Base-by-base conservation (phyloP, 2,797 vertebrate genomes). In the Peromyscus melanophrys region DNA sequence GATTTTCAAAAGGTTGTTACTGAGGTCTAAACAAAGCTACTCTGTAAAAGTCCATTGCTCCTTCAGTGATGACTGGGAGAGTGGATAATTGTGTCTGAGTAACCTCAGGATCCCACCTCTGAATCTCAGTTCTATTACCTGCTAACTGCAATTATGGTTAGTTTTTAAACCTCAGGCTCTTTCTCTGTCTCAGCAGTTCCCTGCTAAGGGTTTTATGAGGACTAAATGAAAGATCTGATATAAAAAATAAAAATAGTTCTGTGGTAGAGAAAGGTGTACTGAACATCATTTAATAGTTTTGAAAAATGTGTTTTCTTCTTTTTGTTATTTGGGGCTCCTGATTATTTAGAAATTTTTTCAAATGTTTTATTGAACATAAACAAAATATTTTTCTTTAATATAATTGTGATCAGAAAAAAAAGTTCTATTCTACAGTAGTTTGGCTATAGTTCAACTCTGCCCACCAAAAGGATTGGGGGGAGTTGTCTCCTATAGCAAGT, bases 321-420 rank as follows among this genome's bases (percentile, higher is more conserved):
- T 73, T 31, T 92, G 13, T 40, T 67, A 65, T 92, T 77, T 55
- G 0, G 17, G 16, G 27, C 55, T 73, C n/a, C 29, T 16, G 2
- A 80, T 49, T 67, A 25, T 37, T 81, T 67, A 52, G 67, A 31
- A 29, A 31, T 27, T 59, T 75, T 80, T 73, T 43, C 40, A 29
- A 83, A 57, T 87, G 21, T 83, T 73, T 90, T 78, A 31, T 59
- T 90, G 43, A 78, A 78, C 55, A 65, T 67, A 57, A 88, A 90
- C 49, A 73, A 63, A 75, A 31, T 43, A 73, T 59, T 80, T 61
- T 55, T 69, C 80, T 81, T 40, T 19, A 71, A 5, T 63, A 17
- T 31, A 84, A 52, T 46, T 71, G 8, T 43, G 37, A 67, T 67
- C 80, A 92, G 40, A 63, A 49, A 63, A 75, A 75, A 92, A 40